Percentiles rank a stretch among this genome's conserved stretches.
Conservation (phyloP, 2,113 vertebrate species). For the Epinephelus lanceolatus region DNA sequence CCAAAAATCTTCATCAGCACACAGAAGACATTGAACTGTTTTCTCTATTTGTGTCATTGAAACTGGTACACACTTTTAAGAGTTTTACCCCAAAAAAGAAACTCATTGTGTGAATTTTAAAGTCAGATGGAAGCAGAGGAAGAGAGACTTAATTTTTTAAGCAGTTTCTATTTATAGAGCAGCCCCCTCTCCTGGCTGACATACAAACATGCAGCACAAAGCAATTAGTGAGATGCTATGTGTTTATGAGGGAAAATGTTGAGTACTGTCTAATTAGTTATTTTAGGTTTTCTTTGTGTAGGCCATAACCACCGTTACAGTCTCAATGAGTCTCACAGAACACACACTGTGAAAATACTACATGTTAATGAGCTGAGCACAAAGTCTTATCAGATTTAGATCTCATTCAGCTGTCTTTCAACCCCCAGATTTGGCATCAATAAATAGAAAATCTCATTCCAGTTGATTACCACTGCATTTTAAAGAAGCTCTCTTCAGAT, state of each 20-base stretch:
- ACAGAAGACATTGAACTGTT: neutral
- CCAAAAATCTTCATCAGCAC: neutral
- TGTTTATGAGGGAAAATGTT: neutral
- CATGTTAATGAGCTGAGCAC: constrained; percentile 1
- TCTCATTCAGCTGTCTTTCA: neutral
- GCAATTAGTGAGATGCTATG: constrained; percentile 8
- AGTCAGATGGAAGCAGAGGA: constrained; percentile 28
- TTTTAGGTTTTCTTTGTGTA: constrained; percentile 7
- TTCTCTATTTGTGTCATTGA: neutral
- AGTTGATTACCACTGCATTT: neutral
- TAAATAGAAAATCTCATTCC: neutral
- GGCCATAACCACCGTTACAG: neutral
- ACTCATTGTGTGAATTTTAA: neutral
- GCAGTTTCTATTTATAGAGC: constrained; percentile 62
- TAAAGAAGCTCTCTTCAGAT: neutral
- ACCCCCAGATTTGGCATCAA: neutral
- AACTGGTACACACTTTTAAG: neutral
- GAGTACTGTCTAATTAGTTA: neutral
- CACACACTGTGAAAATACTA: neutral
- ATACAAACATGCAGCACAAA: constrained; percentile 38
- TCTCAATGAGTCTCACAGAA: neutral
- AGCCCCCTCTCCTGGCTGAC: constrained; percentile 77
- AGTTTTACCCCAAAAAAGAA: neutral
- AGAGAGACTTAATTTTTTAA: neutral
- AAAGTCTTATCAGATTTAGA: neutral